Base-by-base conservation (phyloP, 2,888 invertebrate species). In the Opisthograptis luteolata region DNA sequence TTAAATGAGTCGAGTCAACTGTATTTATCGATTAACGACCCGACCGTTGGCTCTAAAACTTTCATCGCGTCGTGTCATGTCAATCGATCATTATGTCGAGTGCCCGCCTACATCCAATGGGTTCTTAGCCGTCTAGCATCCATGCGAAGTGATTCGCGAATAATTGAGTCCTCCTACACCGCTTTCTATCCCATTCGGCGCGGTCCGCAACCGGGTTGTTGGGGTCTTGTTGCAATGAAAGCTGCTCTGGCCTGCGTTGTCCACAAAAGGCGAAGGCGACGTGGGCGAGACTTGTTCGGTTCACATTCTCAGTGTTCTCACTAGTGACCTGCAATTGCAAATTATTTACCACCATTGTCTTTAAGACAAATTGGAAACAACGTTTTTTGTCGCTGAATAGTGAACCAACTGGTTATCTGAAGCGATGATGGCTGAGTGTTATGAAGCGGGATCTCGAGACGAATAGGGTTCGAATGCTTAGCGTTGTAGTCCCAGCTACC, bases 131-230 rank as follows among this genome's bases (percentile, higher is more conserved):
- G 37, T 19, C 24, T 31, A 42, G 28, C 24, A 10, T 36, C 10
- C 4, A 22, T 22, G 22, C 30, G 61, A 68, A 66, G 64, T 75
- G 46, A 27, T 30, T 31, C 42, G 35, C 40, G 49, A 63, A 61
- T 66, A 68, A 66, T 68, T 34, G 60, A 60, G 53, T 73, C 81
- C 79, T 66, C 86, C 86, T 76, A 86, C 85, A 70, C 70, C n/a
- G 56, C 78, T 83, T 84, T 81, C 81, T 82, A 70, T 62, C 57
- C 58, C 41, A 20, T 34, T 20, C 19, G 22, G 14, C 34, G 34
- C 24, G 15, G 48, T 58, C 41, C 55, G 55, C 53, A 49, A 62
- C 56, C 59, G 51, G 64, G 58, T 64, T 63, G 56, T 62, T 60
- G 44, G 22, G 20, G 15, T 37, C 51, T 43, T 54, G 47, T 42